A percentile compares a stretch with the other conserved stretches of the same genome.
phyloP scores from a whole-genome alignment of 1,140 invertebrate species.

The Oryzaephilus surinamensis region DNA sequence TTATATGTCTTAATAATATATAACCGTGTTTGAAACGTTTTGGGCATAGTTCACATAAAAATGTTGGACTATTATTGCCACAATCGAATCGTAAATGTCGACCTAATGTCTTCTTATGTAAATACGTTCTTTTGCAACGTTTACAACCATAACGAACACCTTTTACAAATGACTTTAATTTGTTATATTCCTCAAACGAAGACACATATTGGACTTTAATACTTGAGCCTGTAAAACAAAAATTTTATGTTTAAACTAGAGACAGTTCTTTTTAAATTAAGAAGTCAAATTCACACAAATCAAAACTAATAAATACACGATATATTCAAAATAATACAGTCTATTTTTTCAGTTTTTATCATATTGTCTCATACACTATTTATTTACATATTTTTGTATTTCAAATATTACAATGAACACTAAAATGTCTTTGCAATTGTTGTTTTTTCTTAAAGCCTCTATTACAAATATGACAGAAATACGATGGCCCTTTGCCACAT shows the following conservation, averaged over 20 bases:
- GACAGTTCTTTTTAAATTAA: too few species aligned
- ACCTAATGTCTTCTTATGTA: constrained; percentile 43
- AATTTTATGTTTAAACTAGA: too few species aligned
- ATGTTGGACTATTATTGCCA: constrained; percentile 51
- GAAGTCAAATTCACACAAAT: not conserved
- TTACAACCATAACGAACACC: constrained; percentile 41
- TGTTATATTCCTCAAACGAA: constrained; percentile 25
- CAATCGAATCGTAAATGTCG: constrained; percentile 44
- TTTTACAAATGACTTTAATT: constrained; percentile 24
- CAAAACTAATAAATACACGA: too few species aligned
- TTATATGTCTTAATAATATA: constrained; percentile 39
- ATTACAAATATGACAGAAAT: constrained; percentile 47
- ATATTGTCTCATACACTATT: not conserved
- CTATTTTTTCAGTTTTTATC: too few species aligned
- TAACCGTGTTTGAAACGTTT: constrained; percentile 41
- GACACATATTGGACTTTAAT: too few species aligned
- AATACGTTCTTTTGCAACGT: constrained; percentile 48
- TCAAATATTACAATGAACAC: constrained; percentile 14
- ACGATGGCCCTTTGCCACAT: constrained; percentile 26
- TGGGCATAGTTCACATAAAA: constrained; percentile 45
- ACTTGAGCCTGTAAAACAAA: too few species aligned
- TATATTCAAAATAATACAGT: too few species aligned
- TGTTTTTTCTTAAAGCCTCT: constrained; percentile 57
- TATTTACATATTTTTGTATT: not conserved
- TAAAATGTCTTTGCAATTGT: constrained; percentile 38